Base-by-base conservation (phyloP, 1,140 invertebrate species). In the Papilio dardanus region DNA sequence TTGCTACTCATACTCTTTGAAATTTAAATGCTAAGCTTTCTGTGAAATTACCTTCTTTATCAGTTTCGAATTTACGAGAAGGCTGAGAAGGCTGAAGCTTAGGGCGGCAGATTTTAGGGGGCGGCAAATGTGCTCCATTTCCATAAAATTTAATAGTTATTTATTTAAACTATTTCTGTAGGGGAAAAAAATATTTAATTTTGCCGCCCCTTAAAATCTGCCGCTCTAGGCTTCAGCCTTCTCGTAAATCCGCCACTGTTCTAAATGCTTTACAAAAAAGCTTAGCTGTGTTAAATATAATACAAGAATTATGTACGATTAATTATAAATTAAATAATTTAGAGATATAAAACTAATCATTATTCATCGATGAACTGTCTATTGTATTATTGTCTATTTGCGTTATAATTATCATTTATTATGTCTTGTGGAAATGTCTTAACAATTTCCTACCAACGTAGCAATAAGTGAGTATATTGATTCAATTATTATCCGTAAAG, bases 401-500 rank as follows among this genome's bases (percentile, higher is more conserved):
- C 24, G 21, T 62, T 30, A 12, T 62, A 62, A 62, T 62, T 62
- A 62, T 62, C 24, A 62, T 62, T 62, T 62, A 62, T 62, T 28
- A 28, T 62, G 10, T 28, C 5, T 28, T 62, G 54, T 62, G 54
- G 10, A 14, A 30, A 62, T 1, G 54, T 62, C 54, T 62, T 62
- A 62, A 3, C 24, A 62, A 62, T 62, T 62, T 62, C 10, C 21
- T 62, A 8, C 24, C 24, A 58, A 58, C 21, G 24, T 58, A 58
- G 21, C 10, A 58, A 58, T 58, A 58, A 58, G 0, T 24, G 50
- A 62, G 54, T 62, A 62, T 28, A 62, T 28, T 62, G 54, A 62
- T 62, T 62, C 54, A 62, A 62, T 62, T 62, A 62, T 28, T 62
- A 16, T 62, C 24, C 54, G 54, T 62, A 62, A 62, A 10, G 54